phyloP scores from a whole-genome alignment of 35 echinoderm and acorn worm genomes.

The Hemicentrotus pulcherrimus region DNA sequence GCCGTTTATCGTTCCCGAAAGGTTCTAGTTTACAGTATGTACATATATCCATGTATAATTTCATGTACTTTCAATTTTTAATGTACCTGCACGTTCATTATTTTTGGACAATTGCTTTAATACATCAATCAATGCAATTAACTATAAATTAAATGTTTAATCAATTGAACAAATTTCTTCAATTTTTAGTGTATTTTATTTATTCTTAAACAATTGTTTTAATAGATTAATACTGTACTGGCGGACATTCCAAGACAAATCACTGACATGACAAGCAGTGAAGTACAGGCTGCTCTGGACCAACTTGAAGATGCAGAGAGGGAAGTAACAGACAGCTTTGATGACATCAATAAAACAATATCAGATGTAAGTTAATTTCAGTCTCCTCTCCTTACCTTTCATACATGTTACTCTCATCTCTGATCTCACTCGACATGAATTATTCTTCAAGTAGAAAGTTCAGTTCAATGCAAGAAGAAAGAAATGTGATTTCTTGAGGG shows the following conservation, averaged over 20 bases:
- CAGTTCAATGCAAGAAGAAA: no score
- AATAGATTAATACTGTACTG: neutral
- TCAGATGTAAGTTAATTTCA: neutral
- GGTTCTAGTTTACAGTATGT: no score
- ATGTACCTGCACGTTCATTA: neutral
- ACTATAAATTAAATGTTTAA: no score
- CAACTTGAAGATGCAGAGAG: neutral
- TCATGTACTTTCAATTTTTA: neutral
- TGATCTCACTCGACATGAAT: no score
- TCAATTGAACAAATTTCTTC: neutral
- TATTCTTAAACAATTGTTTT: neutral
- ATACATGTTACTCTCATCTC: no score
- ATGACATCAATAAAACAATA: neutral
- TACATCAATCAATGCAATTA: neutral
- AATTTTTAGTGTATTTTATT: neutral
- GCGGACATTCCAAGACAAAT: constrained; percentile 17
- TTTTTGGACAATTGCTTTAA: neutral
- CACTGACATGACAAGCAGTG: neutral
- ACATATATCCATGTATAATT: no score
- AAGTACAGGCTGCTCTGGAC: neutral
- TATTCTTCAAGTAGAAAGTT: no score
- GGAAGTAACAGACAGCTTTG: neutral
- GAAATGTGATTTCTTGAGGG: no score
- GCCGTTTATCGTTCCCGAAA: no score
- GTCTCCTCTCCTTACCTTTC: no score